Base-by-base conservation (phyloP, 1,140 invertebrate genomes). In the Hypothenemus hampei region DNA sequence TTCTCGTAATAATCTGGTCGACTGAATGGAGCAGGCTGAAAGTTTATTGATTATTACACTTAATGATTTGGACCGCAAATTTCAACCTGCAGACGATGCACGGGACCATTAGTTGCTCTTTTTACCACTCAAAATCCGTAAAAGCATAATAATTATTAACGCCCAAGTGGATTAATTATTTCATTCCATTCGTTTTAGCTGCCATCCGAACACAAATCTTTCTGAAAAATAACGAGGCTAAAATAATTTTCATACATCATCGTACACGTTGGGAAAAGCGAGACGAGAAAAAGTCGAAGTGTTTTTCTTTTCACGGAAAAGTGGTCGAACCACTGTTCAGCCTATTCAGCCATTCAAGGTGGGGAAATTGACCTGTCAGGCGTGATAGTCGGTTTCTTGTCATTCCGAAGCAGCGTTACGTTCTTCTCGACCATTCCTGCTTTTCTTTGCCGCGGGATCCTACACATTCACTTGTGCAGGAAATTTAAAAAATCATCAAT, bases 341-440 rank as follows among this genome's bases (percentile, higher is more conserved):
- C 50, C 40, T 41, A 53, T 53, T 53, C 50, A 53, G 39, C 45
- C 52, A 55, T 55, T 55, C 52, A 55, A 40, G 45, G 36, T 47
- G 37, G 52, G 52, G 52, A 55, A 55, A 55, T 55, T 55, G 52
- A 55, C 31, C 45, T 55, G 52, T 55, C 52, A 55, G 29, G 43
- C 52, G 45, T 55, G 45, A 55, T 55, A 47, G 45, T 55, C 52
- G 43, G 52, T 29, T 35, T 47, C 43, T 55, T 44, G 52, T 55
- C 52, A 55, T 35, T 40, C 20, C 31, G 39, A 52, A 50, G 20
- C 48, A 22, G 31, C 6, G 33, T 24, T 11, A 22, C 29, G 26
- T 5, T 47, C 21, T 35, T 33, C 45, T 13, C 45, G 29, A 21
- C 20, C 45, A 39, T 39, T 50, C 16, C 47, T 24, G 47, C 47